Evolutionary conservation across 1,140 invertebrate species (phyloP).

Genomic region (Homarus americanus): DNA sequence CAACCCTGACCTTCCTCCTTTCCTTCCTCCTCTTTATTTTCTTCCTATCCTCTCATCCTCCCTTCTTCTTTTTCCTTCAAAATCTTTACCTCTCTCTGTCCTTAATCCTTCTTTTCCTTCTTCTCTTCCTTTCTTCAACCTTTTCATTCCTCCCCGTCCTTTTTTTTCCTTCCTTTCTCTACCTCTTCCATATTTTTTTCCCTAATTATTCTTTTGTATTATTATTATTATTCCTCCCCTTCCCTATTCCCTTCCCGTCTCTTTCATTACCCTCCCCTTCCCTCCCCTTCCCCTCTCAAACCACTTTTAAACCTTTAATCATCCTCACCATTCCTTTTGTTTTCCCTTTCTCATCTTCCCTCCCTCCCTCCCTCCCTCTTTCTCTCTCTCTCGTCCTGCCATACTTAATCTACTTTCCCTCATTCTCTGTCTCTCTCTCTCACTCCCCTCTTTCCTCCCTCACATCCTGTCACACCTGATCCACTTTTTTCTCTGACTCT

Average conservation of each 20-base stretch:
- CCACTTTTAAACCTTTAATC: too few species aligned
- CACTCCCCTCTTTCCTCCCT: too few species aligned
- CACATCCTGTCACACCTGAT: neutral
- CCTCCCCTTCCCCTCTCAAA: neutral
- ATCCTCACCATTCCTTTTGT: neutral
- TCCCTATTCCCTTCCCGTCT: neutral
- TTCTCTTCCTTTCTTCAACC: neutral
- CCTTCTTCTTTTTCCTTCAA: neutral
- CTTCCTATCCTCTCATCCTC: too few species aligned
- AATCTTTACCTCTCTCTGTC: neutral
- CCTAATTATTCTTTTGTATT: too few species aligned
- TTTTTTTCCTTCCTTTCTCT: neutral
- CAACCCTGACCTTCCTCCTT: neutral
- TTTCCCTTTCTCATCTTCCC: neutral
- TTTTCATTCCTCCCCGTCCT: neutral
- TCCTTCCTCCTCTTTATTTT: neutral
- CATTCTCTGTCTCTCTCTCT: too few species aligned
- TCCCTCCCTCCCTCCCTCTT: neutral
- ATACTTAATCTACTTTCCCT: neutral
- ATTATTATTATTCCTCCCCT: too few species aligned
- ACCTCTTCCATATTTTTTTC: neutral
- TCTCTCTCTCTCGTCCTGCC: neutral
- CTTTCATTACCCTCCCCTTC: neutral
- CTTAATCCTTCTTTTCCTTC: neutral
- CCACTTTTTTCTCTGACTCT: neutral